Percentiles rank a stretch among this genome's conserved stretches.
These are phyloP conservation scores for Idaea straminata DNA, from an alignment of 2,888 invertebrate species.

Conservation along the genomic window DNA sequence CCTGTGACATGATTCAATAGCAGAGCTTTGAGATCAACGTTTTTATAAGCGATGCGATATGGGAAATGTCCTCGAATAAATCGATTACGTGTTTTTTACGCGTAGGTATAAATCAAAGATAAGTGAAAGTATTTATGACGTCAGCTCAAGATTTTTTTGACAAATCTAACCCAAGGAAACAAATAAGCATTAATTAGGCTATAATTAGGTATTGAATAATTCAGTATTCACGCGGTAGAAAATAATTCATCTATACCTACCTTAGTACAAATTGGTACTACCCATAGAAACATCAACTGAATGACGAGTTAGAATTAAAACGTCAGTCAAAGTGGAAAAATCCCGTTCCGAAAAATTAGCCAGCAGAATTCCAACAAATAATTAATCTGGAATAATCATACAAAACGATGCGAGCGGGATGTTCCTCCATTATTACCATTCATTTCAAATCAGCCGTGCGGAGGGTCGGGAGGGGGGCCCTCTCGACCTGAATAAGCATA, in stretches of 20 bases:
- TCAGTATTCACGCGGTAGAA: background rate
- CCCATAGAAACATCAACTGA: conserved; percentile 39
- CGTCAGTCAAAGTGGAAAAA: conserved; percentile 78
- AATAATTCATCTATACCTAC: background rate
- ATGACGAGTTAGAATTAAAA: conserved; percentile 72
- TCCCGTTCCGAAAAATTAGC: conserved; percentile 78
- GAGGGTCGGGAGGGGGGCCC: conserved; percentile 59
- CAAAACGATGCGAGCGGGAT: conserved; percentile 78
- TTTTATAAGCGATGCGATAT: conserved; percentile 54
- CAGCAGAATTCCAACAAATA: conserved; percentile 78
- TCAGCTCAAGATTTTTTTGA: no score
- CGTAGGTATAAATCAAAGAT: background rate
- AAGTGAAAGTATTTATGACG: no score
- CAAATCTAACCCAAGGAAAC: no score
- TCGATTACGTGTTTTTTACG: background rate
- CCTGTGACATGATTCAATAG: conserved; percentile 65
- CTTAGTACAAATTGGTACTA: background rate
- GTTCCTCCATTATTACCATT: conserved; percentile 78
- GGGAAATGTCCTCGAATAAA: conserved; percentile 34
- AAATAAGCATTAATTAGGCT: no score
- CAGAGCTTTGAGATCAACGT: conserved; percentile 53
- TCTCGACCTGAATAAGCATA: conserved; percentile 78
- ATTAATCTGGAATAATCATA: conserved; percentile 81
- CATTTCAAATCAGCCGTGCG: conserved; percentile 79
- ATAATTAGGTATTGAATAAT: no score